Evolutionary conservation across 2,888 invertebrate genomes (phyloP), one percentile per base, ranked within the genome.

Genomic region (Hyposoter didymator): DNA sequence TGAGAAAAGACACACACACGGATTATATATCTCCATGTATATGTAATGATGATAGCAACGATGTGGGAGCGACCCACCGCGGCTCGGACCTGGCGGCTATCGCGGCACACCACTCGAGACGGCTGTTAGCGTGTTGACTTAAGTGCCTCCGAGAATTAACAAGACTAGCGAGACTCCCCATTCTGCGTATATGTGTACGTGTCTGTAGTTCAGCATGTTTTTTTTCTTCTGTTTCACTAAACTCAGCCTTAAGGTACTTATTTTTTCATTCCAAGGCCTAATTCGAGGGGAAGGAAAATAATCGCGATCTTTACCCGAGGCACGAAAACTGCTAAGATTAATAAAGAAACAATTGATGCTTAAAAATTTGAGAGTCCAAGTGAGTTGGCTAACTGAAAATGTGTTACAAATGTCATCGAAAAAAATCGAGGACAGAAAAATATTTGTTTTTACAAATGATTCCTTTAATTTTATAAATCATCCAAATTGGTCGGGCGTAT

Each of bases 131-230:
- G 85, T 91, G 90, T 91, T 90, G 91, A 91, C 91, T 90, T 88
- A 89, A 90, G 89, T 90, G 87, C 90, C 90, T 91, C 88, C 90
- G 88, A 89, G 90, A 88, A 90, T 92, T 91, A 91, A 91, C 91
- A 91, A 91, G 86, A 89, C 90, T 85, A 73, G 87, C 89, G 89
- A 80, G 83, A 81, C 85, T 81, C 55, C 74, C 67, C n/a, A 73
- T 74, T 64, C 35, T 74, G 59, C 45, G 74, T 28, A 28, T 45
- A 28, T 45, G 59, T 10, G 59, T 52, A n/a, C 14, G n/a, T 74
- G 59, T 17, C 62, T 49, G 74, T 78, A 74, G 78, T 72, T 78
- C 69, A 62, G 52, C 64, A 69, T 83, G 35, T 79, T 78, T 72
- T 84, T 82, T 87, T 82, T 82, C 76, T 75, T 64, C 45, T 47